Conservation (phyloP, 2,888 invertebrate species). For the Leucoptera coffeella region DNA sequence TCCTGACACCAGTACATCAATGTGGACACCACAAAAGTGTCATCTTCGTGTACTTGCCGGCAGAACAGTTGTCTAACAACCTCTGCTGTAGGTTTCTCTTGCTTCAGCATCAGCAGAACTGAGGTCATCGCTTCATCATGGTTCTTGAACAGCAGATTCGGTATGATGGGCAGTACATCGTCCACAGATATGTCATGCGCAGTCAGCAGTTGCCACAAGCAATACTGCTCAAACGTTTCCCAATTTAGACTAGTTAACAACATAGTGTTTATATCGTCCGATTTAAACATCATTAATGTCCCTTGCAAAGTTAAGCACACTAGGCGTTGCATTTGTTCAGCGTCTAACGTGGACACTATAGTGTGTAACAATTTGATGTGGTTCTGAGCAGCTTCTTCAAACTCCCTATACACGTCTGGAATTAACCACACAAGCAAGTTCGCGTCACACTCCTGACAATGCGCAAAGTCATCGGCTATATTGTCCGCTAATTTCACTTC, state of each 20-base stretch:
- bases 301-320: constrained; percentile 89
- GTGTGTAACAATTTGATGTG: constrained; percentile 83
- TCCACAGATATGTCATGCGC: constrained; percentile 94
- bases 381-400: constrained; percentile 80
- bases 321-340: constrained; percentile 82
- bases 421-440: constrained; percentile 86
- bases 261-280: constrained; percentile 67
- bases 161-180: constrained; percentile 69
- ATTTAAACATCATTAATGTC: constrained; percentile 75
- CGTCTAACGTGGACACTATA: constrained; percentile 86
- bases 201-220: constrained; percentile 92
- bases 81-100: constrained; percentile 84
- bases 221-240: constrained; percentile 97
- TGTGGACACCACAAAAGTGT: constrained; percentile 86
- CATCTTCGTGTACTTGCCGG: constrained; percentile 66
- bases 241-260: constrained; percentile 82
- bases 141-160: constrained; percentile 72
- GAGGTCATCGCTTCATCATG: constrained; percentile 92
- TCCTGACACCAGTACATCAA: constrained; percentile 94
- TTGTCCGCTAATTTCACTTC: constrained; percentile 69
- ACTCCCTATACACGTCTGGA: constrained; percentile 88
- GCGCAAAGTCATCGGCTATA: constrained; percentile 76
- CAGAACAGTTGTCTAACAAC: constrained; percentile 78
- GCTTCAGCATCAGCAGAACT: constrained; percentile 84
- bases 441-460: constrained; percentile 85